Evolutionary conservation across 2,888 invertebrate genomes (phyloP).

Genomic region (Drosophila leonis): DNA sequence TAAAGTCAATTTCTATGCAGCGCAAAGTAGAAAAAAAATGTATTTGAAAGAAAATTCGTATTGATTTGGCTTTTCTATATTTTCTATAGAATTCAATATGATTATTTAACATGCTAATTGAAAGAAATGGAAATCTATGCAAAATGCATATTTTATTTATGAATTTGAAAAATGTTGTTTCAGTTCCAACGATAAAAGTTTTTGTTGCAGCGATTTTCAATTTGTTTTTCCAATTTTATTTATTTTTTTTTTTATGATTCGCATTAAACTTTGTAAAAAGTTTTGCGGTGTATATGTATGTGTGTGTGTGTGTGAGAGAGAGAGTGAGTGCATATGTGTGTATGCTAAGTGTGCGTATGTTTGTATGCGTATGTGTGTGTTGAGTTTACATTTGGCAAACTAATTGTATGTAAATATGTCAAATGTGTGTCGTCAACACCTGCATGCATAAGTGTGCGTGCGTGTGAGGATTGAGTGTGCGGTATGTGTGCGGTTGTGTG

Average conservation of each 20-base stretch:
- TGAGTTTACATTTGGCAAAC: constrained; percentile 75
- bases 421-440: constrained; percentile 76
- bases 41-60: background rate
- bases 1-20: background rate
- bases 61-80: background rate
- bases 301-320: constrained; percentile 13
- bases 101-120: constrained; percentile 36
- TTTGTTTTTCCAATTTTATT: constrained; percentile 48
- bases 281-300: constrained; percentile 11
- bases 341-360: constrained; percentile 7
- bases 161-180: constrained; percentile 39
- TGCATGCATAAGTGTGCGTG: constrained; percentile 37
- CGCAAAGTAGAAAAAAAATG: background rate
- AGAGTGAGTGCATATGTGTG: no score
- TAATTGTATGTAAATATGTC: constrained; percentile 82
- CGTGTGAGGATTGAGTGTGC: constrained; percentile 22
- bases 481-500: constrained; percentile 20
- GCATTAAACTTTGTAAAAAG: constrained; percentile 43
- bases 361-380: constrained; percentile 12
- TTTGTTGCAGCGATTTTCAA: constrained; percentile 55
- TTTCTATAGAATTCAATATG: background rate
- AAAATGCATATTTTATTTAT: constrained; percentile 65
- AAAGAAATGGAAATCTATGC: constrained; percentile 55
- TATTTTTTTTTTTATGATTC: constrained; percentile 10
- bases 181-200: constrained; percentile 57